Evolutionary conservation across 2,888 invertebrate species (phyloP).

Genomic region (Amiota mariae): DNA sequence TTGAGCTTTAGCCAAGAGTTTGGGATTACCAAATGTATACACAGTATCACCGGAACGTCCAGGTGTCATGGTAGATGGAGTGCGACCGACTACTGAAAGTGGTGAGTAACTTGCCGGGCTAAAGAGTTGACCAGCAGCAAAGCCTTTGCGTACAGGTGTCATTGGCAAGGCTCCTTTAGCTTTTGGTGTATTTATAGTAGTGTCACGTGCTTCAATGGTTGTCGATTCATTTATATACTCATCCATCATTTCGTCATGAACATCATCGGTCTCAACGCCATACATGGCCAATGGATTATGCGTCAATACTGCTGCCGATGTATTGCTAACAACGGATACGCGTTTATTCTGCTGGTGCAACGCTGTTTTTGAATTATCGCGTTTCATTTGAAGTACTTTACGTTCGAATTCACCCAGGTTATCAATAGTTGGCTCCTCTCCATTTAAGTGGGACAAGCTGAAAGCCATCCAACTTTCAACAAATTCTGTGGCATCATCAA

Average conservation of each 20-base stretch:
- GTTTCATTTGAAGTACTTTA: constrained; percentile 77
- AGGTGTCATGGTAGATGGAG: neutral
- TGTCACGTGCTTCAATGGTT: constrained; percentile 30
- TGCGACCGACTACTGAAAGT: constrained; percentile 55
- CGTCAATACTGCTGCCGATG: constrained; percentile 37
- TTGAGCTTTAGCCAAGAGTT: constrained; percentile 71
- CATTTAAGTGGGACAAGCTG: constrained; percentile 79
- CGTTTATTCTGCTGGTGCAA: constrained; percentile 44
- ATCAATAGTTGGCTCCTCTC: constrained; percentile 78
- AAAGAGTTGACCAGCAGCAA: constrained; percentile 61
- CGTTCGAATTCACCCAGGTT: constrained; percentile 79
- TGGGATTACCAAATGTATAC: constrained; percentile 77
- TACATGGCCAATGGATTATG: constrained; percentile 63
- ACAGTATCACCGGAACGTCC: constrained; percentile 77
- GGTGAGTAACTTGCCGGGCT: constrained; percentile 72
- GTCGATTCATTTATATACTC: constrained; percentile 57
- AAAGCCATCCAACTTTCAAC: constrained; percentile 87
- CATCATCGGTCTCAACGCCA: constrained; percentile 57
- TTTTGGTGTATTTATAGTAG: constrained; percentile 53
- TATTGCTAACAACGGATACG: constrained; percentile 39
- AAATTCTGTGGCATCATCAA: constrained; percentile 81
- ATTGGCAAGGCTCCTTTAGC: constrained; percentile 58
- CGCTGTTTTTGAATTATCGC: constrained; percentile 65
- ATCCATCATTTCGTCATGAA: constrained; percentile 52
- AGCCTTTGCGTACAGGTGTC: constrained; percentile 65